Evolutionary conservation across 2,113 vertebrate genomes (phyloP), one percentile per base, ranked within the genome.

Genomic region (Dipodomys spectabilis): DNA sequence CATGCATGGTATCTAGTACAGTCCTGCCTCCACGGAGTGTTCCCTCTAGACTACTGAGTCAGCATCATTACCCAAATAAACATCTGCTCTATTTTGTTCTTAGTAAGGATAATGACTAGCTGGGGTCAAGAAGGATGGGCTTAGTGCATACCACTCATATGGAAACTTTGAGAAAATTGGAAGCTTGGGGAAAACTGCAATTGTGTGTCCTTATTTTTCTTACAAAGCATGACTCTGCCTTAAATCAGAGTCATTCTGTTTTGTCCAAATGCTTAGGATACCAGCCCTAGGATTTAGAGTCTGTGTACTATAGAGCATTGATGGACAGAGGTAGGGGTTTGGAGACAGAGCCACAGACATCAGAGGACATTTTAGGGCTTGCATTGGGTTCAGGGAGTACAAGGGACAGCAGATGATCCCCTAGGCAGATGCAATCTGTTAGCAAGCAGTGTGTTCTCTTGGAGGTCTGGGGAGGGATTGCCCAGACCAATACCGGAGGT

Each of bases 101-200:
- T 96, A 89, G 80, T 96, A 94, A 96, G 88, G 91, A 94, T 95
- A 95, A 95, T 95, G 95, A 95, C 85, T 93, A 92, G 89, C 90
- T 88, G 71, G 94, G 90, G 88, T 96, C 84, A 95, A 84, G 75
- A 84, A 92, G 84, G 95, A 94, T 86, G 94, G 92, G 74, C 86
- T 95, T 77, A 92, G 45, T 0, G 28, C 94, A 90, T 81, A 93
- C 71, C 90, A 90, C 93, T 67, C 44, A 94, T 95, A 92, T 88
- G 96, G 96, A 97, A 97, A 93, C 73, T 86, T 53, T 73, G 93
- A 96, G 90, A 82, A 95, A 91, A 95, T 32, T 82, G 92, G 92
- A 96, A 88, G 73, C 67, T 73, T 92, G 94, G 81, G 90, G 91
- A 95, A 88, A 87, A 60, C 72, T 92, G 20, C 80, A 88, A 90